Percentiles rank a stretch among this genome's conserved stretches.
phyloP scores from a whole-genome alignment of 2,113 vertebrate genomes.

The Ammospiza nelsoni region DNA sequence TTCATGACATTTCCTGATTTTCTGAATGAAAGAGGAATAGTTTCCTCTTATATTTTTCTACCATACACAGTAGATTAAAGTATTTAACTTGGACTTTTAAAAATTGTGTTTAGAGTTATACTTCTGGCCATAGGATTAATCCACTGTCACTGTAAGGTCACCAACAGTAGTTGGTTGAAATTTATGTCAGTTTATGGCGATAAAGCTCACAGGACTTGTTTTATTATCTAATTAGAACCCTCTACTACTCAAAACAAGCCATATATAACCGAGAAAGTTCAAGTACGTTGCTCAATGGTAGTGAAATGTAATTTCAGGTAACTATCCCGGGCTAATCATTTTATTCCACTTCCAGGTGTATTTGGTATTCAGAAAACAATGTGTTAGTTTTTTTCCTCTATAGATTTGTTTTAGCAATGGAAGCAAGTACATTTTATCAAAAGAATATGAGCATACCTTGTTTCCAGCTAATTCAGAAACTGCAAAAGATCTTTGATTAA shows the following conservation, averaged over 20 bases:
- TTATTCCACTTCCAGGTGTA: conserved; percentile 30
- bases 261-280: conserved; percentile 51
- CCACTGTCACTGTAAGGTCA: conserved; percentile 9
- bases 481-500: conserved; percentile 42
- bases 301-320: conserved; percentile 57
- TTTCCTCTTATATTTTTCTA: background rate
- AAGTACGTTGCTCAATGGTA: conserved; percentile 49
- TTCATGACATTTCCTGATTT: background rate
- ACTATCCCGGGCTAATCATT: conserved; percentile 5
- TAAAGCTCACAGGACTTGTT: conserved; percentile 42
- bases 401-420: background rate
- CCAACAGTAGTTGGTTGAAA: conserved; percentile 21
- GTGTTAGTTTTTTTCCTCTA: conserved; percentile 5
- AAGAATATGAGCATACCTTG: conserved; percentile 1
- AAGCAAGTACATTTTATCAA: conserved; percentile 32
- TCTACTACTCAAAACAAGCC: conserved; percentile 2
- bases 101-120: conserved; percentile 12
- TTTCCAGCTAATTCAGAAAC: conserved; percentile 35
- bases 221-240: conserved; percentile 69
- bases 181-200: conserved; percentile 40
- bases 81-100: background rate
- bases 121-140: conserved; percentile 51
- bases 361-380: conserved; percentile 50
- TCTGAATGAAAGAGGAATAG: background rate
- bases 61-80: background rate